phyloP scores from a whole-genome alignment of 2,888 invertebrate species.

The Lordiphosa fenestrarum region DNA sequence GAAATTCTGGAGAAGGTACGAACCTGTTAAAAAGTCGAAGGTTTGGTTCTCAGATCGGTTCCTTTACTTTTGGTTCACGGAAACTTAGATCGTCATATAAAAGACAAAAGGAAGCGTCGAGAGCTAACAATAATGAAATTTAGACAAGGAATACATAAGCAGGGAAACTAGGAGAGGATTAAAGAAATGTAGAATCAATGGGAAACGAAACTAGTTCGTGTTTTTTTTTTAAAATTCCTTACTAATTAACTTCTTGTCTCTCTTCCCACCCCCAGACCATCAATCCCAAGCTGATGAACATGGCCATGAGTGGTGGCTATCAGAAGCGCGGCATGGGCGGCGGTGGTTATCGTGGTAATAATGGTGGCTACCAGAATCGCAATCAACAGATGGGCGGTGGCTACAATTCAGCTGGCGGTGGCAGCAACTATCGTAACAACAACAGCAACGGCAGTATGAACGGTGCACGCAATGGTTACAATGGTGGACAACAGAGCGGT shows the following conservation, averaged over 20 bases:
- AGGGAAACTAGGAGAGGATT: too few relatives aligned
- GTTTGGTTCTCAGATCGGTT: too few relatives aligned
- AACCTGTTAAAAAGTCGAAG: too few relatives aligned
- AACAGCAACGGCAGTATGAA: constrained; percentile 31
- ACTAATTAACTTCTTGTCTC: neutral
- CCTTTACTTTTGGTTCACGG: too few relatives aligned
- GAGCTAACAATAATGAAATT: too few relatives aligned
- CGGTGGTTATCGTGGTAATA: constrained; percentile 54
- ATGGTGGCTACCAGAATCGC: constrained; percentile 70
- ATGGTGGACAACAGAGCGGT: constrained; percentile 28
- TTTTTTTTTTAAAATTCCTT: neutral
- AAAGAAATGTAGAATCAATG: too few relatives aligned
- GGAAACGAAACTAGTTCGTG: too few relatives aligned
- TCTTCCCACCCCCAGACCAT: constrained; percentile 82
- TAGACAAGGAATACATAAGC: too few relatives aligned
- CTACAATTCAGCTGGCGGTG: constrained; percentile 37
- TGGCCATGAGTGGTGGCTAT: constrained; percentile 81
- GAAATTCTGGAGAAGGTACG: too few relatives aligned
- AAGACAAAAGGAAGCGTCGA: too few relatives aligned
- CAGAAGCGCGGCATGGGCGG: constrained; percentile 70
- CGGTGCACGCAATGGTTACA: constrained; percentile 46
- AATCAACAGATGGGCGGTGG: constrained; percentile 57
- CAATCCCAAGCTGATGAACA: constrained; percentile 91
- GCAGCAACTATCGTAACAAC: constrained; percentile 47
- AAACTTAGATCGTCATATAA: too few relatives aligned